phyloP scores from a whole-genome alignment of 2,113 vertebrate species.

The Bagarius yarrelli region DNA sequence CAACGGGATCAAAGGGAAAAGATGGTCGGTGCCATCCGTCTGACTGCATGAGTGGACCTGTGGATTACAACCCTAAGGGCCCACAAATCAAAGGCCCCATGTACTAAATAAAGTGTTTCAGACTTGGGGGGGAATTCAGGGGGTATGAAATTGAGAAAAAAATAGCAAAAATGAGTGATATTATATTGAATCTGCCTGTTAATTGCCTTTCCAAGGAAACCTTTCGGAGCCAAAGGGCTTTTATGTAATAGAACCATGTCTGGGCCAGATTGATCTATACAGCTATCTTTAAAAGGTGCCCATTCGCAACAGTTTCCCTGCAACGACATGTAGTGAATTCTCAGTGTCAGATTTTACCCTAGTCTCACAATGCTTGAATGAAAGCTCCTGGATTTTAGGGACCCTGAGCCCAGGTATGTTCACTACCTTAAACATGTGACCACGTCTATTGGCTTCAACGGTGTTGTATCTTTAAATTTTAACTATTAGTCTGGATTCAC shows the following conservation, averaged over 20 bases:
- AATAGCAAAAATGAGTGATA: conserved; percentile 38
- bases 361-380: conserved; percentile 13
- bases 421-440: conserved; percentile 13
- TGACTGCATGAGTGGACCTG: conserved; percentile 82
- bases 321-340: conserved; percentile 13
- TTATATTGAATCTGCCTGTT: conserved; percentile 10
- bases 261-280: conserved; percentile 13
- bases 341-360: conserved; percentile 2
- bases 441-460: not conserved
- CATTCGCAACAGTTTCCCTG: not conserved
- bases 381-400: conserved; percentile 20
- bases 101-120: conserved; percentile 61
- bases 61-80: conserved; percentile 86
- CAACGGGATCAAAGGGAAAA: conserved; percentile 79
- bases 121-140: conserved; percentile 4
- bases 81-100: conserved; percentile 82
- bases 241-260: conserved; percentile 17
- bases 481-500: conserved; percentile 17
- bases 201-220: conserved; percentile 14
- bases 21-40: conserved; percentile 87
- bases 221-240: conserved; percentile 17
- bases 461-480: not conserved
- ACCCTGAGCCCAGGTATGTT: not conserved
- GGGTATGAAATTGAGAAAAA: not conserved
- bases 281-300: conserved; percentile 35